phyloP scores from a whole-genome alignment of 2,113 vertebrate species.

The Periophthalmodon schlosseri region DNA sequence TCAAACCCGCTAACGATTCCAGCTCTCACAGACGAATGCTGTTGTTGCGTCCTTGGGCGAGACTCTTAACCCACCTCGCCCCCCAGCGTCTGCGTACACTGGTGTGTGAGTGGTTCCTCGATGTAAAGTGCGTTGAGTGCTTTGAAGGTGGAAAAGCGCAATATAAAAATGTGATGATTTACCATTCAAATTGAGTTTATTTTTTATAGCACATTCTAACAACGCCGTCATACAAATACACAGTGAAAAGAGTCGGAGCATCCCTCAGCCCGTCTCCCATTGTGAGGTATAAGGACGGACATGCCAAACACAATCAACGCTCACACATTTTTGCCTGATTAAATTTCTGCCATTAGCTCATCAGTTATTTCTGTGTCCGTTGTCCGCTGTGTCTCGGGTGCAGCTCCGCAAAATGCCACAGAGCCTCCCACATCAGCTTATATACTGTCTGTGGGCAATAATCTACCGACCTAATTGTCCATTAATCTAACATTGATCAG shows the following conservation, averaged over 20 bases:
- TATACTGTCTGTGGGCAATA: conserved; percentile 69
- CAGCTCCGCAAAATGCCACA: conserved; percentile 17
- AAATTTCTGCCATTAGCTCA: conserved; percentile 21
- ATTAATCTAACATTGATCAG: conserved; percentile 71
- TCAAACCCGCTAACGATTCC: too few relatives aligned
- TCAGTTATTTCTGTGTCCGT: conserved; percentile 25
- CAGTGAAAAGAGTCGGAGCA: conserved; percentile 11
- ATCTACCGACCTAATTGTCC: conserved; percentile 64
- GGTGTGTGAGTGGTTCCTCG: too few relatives aligned
- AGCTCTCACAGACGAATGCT: too few relatives aligned
- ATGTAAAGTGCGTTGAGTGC: too few relatives aligned
- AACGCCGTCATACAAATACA: conserved; percentile 30
- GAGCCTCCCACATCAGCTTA: conserved; percentile 41
- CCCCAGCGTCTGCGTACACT: too few relatives aligned
- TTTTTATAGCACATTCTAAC: conserved; percentile 49
- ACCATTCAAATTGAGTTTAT: conserved; percentile 44
- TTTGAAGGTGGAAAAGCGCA: too few relatives aligned
- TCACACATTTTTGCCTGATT: conserved; percentile 39
- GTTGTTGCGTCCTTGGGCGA: too few relatives aligned
- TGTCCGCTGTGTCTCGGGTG: conserved; percentile 22
- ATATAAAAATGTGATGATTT: too few relatives aligned
- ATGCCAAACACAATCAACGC: conserved; percentile 45
- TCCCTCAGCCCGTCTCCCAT: conserved; percentile 31
- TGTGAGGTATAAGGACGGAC: conserved; percentile 13
- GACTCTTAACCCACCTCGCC: too few relatives aligned